Percentiles rank a stretch among this genome's conserved stretches.
phyloP scores from a whole-genome alignment of 1,140 invertebrate species.

The Akabosia matsudoensis region DNA sequence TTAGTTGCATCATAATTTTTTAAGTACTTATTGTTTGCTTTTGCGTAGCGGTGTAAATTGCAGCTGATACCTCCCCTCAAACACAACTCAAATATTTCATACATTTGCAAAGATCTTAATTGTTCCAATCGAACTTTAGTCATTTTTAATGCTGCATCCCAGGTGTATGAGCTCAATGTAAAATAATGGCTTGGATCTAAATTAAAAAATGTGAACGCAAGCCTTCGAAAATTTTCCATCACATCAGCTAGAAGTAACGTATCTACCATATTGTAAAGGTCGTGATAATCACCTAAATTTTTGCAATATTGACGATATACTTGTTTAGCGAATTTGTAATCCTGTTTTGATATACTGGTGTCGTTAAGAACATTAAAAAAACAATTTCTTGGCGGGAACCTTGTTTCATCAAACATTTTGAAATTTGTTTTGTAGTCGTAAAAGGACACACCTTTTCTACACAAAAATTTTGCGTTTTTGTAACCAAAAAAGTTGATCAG shows the following conservation, averaged over 20 bases:
- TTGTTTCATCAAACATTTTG: conserved; percentile 33
- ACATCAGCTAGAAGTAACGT: neutral
- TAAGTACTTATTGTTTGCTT: neutral
- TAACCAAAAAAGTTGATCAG: neutral
- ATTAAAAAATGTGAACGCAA: neutral
- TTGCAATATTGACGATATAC: neutral
- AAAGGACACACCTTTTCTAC: neutral
- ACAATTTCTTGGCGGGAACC: conserved; percentile 38
- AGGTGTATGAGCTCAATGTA: neutral
- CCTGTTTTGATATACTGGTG: neutral
- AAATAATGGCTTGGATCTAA: neutral
- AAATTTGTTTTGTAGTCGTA: neutral
- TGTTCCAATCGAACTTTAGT: neutral
- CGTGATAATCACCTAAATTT: neutral
- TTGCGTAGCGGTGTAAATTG: neutral
- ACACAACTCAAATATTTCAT: neutral
- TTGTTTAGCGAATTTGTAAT: neutral
- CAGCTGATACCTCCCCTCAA: neutral
- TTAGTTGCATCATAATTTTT: neutral
- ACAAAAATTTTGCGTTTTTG: neutral
- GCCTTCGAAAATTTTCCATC: neutral
- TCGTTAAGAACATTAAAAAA: neutral
- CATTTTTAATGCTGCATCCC: neutral
- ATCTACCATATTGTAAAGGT: neutral
- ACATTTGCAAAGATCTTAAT: neutral